Evolutionary conservation across 2,113 vertebrate species (phyloP).

Genomic region (Redunca redunca): DNA sequence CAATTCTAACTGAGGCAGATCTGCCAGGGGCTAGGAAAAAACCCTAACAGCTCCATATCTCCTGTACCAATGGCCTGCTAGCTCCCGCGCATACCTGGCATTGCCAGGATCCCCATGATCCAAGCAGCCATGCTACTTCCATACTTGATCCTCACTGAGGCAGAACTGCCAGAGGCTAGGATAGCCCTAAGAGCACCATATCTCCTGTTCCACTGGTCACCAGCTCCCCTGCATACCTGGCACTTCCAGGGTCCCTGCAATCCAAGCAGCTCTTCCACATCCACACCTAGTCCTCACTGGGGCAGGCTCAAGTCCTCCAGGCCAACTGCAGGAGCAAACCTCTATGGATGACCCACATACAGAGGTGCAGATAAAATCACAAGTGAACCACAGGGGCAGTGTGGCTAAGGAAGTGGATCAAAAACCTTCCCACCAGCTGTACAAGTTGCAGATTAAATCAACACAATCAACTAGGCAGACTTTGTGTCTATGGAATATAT

Average conservation of each 20-base stretch:
- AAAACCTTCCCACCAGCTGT: background rate
- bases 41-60: background rate
- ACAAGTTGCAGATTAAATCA: background rate
- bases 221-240: background rate
- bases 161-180: background rate
- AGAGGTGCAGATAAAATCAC: background rate
- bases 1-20: background rate
- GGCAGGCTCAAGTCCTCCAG: background rate
- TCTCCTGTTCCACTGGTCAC: background rate
- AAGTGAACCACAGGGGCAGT: background rate
- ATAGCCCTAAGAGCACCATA: background rate
- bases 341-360: fast-evolving
- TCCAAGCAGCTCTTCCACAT: background rate
- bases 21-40: background rate
- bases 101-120: background rate
- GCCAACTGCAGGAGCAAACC: background rate
- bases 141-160: background rate
- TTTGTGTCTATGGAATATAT: background rate
- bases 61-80: background rate
- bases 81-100: background rate
- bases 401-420: background rate
- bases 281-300: background rate
- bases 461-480: background rate
- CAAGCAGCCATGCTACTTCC: background rate
- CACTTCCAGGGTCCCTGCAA: background rate